phyloP scores from a whole-genome alignment of 64 coral and sea anemone genomes.

The Pocillopora verrucosa region DNA sequence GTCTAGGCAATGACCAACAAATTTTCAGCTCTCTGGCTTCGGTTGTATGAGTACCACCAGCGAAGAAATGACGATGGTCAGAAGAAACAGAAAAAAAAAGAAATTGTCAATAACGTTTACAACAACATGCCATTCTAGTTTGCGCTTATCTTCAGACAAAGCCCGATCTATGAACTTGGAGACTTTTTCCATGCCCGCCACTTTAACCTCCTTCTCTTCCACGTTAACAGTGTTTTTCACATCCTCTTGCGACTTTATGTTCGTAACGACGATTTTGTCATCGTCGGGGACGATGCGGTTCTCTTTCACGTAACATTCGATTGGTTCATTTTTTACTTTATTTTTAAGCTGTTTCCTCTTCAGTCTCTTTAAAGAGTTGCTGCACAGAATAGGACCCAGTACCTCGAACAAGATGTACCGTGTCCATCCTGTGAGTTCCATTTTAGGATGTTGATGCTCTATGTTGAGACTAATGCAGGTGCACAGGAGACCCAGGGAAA shows the following conservation, averaged over 20 bases:
- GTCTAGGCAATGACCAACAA: neutral
- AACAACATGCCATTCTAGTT: conserved; percentile 71
- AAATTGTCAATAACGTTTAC: conserved; percentile 66
- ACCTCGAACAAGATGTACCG: conserved; percentile 45
- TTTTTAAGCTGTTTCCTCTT: neutral
- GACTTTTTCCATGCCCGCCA: conserved; percentile 50
- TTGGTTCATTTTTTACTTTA: neutral
- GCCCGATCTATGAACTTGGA: conserved; percentile 34
- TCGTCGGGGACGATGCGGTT: conserved; percentile 20
- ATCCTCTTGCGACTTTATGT: neutral
- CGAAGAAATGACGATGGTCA: conserved; percentile 64
- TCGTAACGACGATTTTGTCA: neutral
- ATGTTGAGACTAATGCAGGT: conserved; percentile 48
- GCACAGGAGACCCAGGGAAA: conserved; percentile 59
- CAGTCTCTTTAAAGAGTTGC: neutral
- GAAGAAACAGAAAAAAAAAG: conserved; percentile 61
- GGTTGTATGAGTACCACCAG: conserved; percentile 32
- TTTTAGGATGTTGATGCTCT: conserved; percentile 57
- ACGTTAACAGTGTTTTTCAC: neutral
- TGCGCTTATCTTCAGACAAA: conserved; percentile 21
- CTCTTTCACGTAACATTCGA: neutral
- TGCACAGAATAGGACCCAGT: conserved; percentile 30
- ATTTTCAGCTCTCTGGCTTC: neutral
- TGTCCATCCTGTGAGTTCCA: conserved; percentile 47
- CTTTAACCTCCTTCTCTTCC: conserved; percentile 16